phyloP scores from a whole-genome alignment of 2,888 invertebrate genomes.

The Tinea semifulvella region DNA sequence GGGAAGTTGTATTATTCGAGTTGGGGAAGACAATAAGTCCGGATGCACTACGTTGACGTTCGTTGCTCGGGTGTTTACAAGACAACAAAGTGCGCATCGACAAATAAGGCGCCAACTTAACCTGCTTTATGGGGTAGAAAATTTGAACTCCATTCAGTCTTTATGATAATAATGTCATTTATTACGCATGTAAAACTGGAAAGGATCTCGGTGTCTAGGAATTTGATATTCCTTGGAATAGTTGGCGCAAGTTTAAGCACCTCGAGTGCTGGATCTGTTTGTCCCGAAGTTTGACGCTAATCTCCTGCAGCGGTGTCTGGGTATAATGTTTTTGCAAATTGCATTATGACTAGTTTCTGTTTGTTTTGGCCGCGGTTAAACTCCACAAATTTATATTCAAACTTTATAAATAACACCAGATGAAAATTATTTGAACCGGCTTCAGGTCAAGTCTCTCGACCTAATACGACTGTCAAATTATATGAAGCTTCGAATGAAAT shows the following conservation, averaged over 20 bases:
- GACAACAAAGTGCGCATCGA: constrained; percentile 24
- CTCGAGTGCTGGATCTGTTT: constrained; percentile 15
- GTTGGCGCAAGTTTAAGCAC: constrained; percentile 16
- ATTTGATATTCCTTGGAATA: constrained; percentile 17
- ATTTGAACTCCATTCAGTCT: constrained; percentile 37
- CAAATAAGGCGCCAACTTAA: constrained; percentile 27
- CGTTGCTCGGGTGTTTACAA: too few relatives aligned
- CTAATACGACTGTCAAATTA: not conserved
- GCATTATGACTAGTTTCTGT: constrained; percentile 31
- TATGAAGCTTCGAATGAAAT: not conserved
- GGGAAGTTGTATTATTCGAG: too few relatives aligned
- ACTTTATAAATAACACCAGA: constrained; percentile 5
- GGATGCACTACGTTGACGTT: too few relatives aligned
- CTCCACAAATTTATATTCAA: constrained; percentile 9
- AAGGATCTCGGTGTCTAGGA: constrained; percentile 14
- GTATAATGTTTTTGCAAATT: constrained; percentile 47
- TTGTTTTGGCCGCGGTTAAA: constrained; percentile 20
- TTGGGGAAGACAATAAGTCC: too few relatives aligned
- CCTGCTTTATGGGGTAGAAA: constrained; percentile 40
- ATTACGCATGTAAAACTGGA: constrained; percentile 39
- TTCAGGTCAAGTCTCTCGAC: constrained; percentile 1
- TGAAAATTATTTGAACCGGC: not conserved
- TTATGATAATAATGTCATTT: constrained; percentile 45
- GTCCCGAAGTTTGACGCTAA: constrained; percentile 17
- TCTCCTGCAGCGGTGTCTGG: constrained; percentile 22